Evolutionary conservation across 2,113 vertebrate genomes (phyloP), one percentile per base, ranked within the genome.

Genomic region (Isichthys henryi): DNA sequence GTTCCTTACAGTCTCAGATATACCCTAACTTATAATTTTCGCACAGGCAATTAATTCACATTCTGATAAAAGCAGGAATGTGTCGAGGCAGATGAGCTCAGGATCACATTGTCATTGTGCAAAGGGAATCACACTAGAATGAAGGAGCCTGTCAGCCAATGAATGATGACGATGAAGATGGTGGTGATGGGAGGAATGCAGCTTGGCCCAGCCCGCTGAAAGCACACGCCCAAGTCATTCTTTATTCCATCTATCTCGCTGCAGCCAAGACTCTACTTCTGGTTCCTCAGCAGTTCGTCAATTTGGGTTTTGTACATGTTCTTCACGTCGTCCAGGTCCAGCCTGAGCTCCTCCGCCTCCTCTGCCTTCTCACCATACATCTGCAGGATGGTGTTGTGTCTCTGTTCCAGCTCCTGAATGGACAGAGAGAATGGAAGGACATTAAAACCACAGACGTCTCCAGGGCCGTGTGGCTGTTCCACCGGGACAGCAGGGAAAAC

Each of bases 321-420:
- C 94, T 99, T 99, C 80, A 99, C 98, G 93, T 99, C 98, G 93
- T 99, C 97, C 0, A 99, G 97, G 92, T 99, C 98, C 83, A 99
- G 95, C 5, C 97, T 95, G 49, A 99, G 95, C 53, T 99, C 98
- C 93, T 99, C 97, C 1, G 98, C 97, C 90, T 99, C 98, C 91
- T 99, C 98, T 21, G 98, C 98, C 92, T 99, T 99, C 93, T 99
- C 98, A 77, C 98, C 98, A 49, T 99, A 99, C 98, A 99, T 99
- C 94, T 99, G 98, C 86, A 99, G 96, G 92, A 99, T 99, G 49
- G 98, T 99, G 94, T 99, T 99, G 95, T 99, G 98, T 66, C 98
- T 96, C 90, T 99, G 98, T 95, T 99, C 97, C 95, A 99, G 94
- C 90, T 99, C 98, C 98, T 99, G 94, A 82, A 91, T 0, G 45